Conservation (phyloP, 2,797 vertebrate species). For the Bradypodion pumilum region DNA sequence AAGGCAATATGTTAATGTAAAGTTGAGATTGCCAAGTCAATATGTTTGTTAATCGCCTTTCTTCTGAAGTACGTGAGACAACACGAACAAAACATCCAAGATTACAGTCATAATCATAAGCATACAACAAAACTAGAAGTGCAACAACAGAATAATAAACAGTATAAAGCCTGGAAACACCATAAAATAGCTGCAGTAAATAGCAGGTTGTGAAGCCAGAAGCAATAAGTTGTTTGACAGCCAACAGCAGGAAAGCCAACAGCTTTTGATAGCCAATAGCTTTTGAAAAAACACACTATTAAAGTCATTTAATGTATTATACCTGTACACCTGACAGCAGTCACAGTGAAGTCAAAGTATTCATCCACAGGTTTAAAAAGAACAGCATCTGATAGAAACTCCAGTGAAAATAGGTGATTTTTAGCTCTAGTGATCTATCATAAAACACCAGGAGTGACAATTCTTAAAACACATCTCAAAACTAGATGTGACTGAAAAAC, state of each 20-base stretch:
- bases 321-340: not conserved
- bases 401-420: not conserved
- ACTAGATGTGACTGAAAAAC: not conserved
- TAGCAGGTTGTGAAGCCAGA: conserved; percentile 12
- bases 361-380: not conserved
- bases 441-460: not conserved
- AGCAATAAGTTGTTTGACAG: conserved; percentile 21
- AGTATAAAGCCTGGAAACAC: not conserved
- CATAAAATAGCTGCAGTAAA: conserved; percentile 15
- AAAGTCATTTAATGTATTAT: conserved; percentile 22
- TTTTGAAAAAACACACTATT: conserved; percentile 9
- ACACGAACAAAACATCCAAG: not conserved
- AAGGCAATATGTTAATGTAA: not conserved
- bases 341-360: not conserved
- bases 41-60: not conserved
- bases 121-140: not conserved
- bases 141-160: not conserved
- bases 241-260: conserved; percentile 2
- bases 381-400: not conserved
- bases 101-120: not conserved
- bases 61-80: not conserved
- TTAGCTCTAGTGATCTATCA: not conserved
- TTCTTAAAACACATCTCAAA: not conserved
- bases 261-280: conserved; percentile 15
- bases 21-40: not conserved